Percentiles rank a stretch among this genome's conserved stretches.
phyloP scores from a whole-genome alignment of 2,888 invertebrate species.

The Rhyacophila evoluta region DNA sequence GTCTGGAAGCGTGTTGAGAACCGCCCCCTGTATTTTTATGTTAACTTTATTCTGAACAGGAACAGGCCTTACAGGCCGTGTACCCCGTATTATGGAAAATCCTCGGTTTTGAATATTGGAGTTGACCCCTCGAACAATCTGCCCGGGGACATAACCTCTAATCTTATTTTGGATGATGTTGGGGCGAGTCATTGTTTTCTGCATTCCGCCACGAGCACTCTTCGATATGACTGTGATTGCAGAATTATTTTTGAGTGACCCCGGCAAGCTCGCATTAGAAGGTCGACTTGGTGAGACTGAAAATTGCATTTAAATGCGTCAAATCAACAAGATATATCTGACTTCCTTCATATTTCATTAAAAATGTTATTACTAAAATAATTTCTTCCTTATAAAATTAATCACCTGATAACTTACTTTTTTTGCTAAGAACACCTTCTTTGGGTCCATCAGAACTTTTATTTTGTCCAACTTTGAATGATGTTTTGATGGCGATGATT shows the following conservation, averaged over 20 bases:
- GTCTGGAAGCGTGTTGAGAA: conserved; percentile 26
- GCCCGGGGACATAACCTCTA: conserved; percentile 62
- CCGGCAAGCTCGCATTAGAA: conserved; percentile 63
- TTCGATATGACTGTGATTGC: conserved; percentile 73
- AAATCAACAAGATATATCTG: too few species aligned
- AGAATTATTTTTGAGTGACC: conserved; percentile 72
- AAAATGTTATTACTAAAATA: too few species aligned
- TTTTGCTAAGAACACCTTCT: conserved; percentile 35
- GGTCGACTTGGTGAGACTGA: conserved; percentile 65
- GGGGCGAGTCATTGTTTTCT: conserved; percentile 63
- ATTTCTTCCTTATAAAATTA: too few species aligned
- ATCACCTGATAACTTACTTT: not conserved
- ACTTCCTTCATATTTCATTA: too few species aligned
- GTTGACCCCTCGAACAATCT: conserved; percentile 35
- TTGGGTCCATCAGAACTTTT: conserved; percentile 35
- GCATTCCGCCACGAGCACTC: conserved; percentile 62
- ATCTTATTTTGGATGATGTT: conserved; percentile 61
- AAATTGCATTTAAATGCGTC: too few species aligned
- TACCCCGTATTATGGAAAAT: conserved; percentile 60
- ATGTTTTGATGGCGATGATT: conserved; percentile 91
- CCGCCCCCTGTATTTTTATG: conserved; percentile 50
- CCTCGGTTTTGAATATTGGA: conserved; percentile 59
- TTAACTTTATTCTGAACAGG: conserved; percentile 51
- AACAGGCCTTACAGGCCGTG: conserved; percentile 40
- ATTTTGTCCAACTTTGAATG: conserved; percentile 75